Evolutionary conservation across 1,140 invertebrate genomes (phyloP).

Genomic region (Phenacoccus solenopsis): DNA sequence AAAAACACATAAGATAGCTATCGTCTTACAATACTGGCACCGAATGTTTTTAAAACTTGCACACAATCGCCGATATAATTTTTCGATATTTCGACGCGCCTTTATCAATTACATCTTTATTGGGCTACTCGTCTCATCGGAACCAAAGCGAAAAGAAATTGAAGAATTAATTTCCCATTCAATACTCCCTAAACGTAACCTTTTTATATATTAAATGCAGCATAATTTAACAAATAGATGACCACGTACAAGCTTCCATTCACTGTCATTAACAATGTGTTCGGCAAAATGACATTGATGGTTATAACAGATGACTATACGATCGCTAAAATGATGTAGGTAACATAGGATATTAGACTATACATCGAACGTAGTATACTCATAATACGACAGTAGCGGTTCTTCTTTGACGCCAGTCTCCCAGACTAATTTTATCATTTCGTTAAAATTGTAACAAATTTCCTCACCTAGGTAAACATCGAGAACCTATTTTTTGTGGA

Average conservation of each 20-base stretch:
- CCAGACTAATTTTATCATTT: background rate
- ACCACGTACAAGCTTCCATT: background rate
- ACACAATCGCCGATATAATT: no score
- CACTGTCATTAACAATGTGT: background rate
- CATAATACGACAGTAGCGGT: background rate
- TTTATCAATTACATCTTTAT: no score
- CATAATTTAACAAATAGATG: conserved; percentile 3
- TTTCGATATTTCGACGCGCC: no score
- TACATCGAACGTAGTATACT: background rate
- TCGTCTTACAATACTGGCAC: no score
- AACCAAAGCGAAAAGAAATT: no score
- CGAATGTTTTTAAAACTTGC: no score
- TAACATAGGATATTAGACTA: background rate
- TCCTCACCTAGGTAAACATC: background rate
- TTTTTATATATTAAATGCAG: background rate
- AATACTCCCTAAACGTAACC: background rate
- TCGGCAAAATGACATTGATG: background rate
- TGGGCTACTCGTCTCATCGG: no score
- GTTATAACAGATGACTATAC: background rate
- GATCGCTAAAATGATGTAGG: background rate
- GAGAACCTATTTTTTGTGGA: background rate
- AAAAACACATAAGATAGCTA: no score
- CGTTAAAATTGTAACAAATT: background rate
- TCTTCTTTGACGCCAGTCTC: background rate
- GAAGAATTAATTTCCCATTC: background rate